phyloP scores from a whole-genome alignment of 2,888 invertebrate genomes.

The Phyto melanocephala region DNA sequence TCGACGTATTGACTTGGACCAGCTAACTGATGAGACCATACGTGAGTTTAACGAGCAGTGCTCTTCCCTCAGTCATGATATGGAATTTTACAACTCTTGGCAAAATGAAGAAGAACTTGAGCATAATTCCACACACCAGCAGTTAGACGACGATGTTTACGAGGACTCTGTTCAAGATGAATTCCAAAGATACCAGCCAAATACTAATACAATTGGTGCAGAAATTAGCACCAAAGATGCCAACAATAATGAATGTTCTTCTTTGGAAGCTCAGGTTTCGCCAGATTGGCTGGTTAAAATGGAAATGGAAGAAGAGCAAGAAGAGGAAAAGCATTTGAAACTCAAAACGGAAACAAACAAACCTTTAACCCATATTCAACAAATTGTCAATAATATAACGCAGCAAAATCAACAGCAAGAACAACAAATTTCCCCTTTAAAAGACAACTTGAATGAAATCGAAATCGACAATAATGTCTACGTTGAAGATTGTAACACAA shows the following conservation, averaged over 20 bases:
- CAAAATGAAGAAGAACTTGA: constrained; percentile 75
- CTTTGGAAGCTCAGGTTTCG: not conserved
- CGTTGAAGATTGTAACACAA: not conserved
- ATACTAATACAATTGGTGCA: not conserved
- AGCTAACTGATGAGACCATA: constrained; percentile 76
- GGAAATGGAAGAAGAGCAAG: not conserved
- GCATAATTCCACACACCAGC: constrained; percentile 58
- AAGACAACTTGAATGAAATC: constrained; percentile 22
- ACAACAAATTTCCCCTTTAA: not conserved
- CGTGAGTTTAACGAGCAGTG: constrained; percentile 75
- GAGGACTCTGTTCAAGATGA: not conserved
- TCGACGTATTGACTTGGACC: constrained; percentile 76
- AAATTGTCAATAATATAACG: constrained; percentile 53
- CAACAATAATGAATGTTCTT: constrained; percentile 36
- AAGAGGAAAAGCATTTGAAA: not conserved
- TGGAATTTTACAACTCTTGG: constrained; percentile 74
- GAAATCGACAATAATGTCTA: constrained; percentile 12
- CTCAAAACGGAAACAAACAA: constrained; percentile 16
- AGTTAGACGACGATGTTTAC: constrained; percentile 61
- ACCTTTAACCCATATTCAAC: constrained; percentile 48
- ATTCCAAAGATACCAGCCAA: not conserved
- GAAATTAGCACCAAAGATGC: constrained; percentile 14
- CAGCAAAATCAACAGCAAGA: not conserved
- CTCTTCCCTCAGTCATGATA: constrained; percentile 75
- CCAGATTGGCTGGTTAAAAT: constrained; percentile 26